A percentile compares a stretch with the other conserved stretches of the same genome.
Evolutionary conservation across 2,888 invertebrate genomes (phyloP).

Genomic region (Parnassius apollo): DNA sequence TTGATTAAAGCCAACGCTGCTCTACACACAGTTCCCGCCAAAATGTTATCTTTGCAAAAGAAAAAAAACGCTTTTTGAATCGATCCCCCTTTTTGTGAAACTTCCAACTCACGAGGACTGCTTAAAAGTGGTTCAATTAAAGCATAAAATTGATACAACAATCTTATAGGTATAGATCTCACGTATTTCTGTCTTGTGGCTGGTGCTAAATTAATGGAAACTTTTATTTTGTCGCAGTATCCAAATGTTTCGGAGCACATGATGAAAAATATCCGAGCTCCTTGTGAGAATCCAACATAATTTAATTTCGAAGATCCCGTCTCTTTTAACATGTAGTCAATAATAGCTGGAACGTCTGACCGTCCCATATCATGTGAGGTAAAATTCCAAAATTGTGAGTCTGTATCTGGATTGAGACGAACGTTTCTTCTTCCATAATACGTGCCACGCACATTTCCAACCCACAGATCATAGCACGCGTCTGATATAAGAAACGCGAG

Average conservation of each 20-base stretch:
- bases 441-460: too few species aligned
- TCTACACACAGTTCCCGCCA: slow-evolving; percentile 5
- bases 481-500: slow-evolving; percentile 37
- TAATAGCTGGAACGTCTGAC: slow-evolving; percentile 86
- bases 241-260: slow-evolving; percentile 58
- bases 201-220: slow-evolving; percentile 84
- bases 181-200: slow-evolving; percentile 73
- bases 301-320: slow-evolving; percentile 49
- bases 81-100: background rate
- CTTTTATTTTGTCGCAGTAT: slow-evolving; percentile 83
- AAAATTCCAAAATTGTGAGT: slow-evolving; percentile 69
- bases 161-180: slow-evolving; percentile 43
- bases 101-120: slow-evolving; percentile 4
- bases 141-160: slow-evolving; percentile 32
- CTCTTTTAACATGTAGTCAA: slow-evolving; percentile 53
- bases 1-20: slow-evolving; percentile 17
- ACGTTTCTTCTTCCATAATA: slow-evolving; percentile 42
- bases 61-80: background rate
- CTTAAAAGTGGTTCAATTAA: slow-evolving; percentile 35
- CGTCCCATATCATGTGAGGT: slow-evolving; percentile 88
- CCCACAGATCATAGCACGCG: too few species aligned
- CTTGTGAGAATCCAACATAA: slow-evolving; percentile 88
- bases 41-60: slow-evolving; percentile 2
- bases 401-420: slow-evolving; percentile 48
- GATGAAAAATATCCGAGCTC: slow-evolving; percentile 82